These are phyloP conservation scores for Odontophorus gujanensis DNA, from an alignment of 2,113 vertebrate genomes.

Conservation along the genomic window DNA sequence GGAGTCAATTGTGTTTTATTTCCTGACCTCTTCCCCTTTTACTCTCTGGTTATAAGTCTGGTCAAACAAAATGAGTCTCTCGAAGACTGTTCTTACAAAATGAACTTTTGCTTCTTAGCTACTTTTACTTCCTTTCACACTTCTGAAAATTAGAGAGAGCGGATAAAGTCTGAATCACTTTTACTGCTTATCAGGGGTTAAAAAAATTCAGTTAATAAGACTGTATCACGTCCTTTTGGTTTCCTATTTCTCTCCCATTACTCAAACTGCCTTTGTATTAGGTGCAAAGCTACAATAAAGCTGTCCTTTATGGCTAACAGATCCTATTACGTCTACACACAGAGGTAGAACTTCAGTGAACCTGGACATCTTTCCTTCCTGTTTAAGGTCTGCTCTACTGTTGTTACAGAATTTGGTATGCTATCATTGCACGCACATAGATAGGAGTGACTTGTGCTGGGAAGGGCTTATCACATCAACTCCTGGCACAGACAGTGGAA, in stretches of 20 bases:
- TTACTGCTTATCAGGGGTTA: neutral
- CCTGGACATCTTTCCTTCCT: neutral
- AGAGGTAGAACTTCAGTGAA: neutral
- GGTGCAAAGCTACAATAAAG: conserved; percentile 28
- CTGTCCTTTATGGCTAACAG: conserved; percentile 12
- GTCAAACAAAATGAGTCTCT: conserved; percentile 32
- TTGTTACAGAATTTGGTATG: neutral
- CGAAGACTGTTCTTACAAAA: neutral
- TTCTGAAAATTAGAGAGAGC: conserved; percentile 22
- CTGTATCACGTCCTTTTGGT: conserved; percentile 6
- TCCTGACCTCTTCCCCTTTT: conserved; percentile 26
- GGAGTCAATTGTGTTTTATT: neutral
- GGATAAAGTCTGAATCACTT: conserved; percentile 22
- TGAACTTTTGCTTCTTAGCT: conserved; percentile 23
- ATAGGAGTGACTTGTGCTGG: conserved; percentile 30
- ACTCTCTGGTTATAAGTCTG: neutral
- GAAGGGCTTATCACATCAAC: neutral
- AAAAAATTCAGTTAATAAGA: conserved; percentile 26
- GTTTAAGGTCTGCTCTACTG: neutral
- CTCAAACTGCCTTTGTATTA: conserved; percentile 31
- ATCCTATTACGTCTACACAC: neutral
- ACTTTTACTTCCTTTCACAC: conserved; percentile 8
- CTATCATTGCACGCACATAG: neutral
- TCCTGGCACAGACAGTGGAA: neutral
- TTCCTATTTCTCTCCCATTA: conserved; percentile 20